A percentile compares a stretch with the other conserved stretches of the same genome.
These are phyloP conservation scores for Lasaia peninsularis DNA, from an alignment of 1,140 invertebrate species.

Conservation along the genomic window DNA sequence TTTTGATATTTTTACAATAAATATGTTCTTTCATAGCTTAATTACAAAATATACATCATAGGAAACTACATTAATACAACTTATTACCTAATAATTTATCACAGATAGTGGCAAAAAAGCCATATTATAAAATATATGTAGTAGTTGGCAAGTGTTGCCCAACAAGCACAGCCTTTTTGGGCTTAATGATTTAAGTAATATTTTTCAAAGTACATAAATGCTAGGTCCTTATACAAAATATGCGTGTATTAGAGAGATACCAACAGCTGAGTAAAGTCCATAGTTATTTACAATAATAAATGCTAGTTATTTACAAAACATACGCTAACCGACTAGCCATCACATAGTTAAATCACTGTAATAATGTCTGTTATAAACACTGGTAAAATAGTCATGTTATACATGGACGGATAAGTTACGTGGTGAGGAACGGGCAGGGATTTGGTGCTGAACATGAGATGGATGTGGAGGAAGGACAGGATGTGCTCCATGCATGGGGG, in stretches of 20 bases:
- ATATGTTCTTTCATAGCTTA: slow-evolving; percentile 63
- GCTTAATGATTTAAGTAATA: slow-evolving; percentile 30
- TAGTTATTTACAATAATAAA: slow-evolving; percentile 20
- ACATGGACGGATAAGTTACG: slow-evolving; percentile 70
- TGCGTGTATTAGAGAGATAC: slow-evolving; percentile 4
- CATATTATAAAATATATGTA: slow-evolving; percentile 45
- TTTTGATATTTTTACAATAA: slow-evolving; percentile 70
- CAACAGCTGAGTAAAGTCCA: slow-evolving; percentile 1
- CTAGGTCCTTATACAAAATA: slow-evolving; percentile 2
- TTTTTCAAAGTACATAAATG: slow-evolving; percentile 6
- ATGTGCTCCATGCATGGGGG: slow-evolving; percentile 63
- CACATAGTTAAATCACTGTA: slow-evolving; percentile 58
- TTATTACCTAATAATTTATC: slow-evolving; percentile 66
- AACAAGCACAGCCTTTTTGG: slow-evolving; percentile 55
- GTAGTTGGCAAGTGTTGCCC: slow-evolving; percentile 53
- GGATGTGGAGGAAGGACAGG: slow-evolving; percentile 64
- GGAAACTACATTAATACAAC: slow-evolving; percentile 39
- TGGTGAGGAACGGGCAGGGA: slow-evolving; percentile 56
- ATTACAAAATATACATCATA: slow-evolving; percentile 67
- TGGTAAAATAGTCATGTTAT: slow-evolving; percentile 26
- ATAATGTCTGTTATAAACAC: slow-evolving; percentile 10
- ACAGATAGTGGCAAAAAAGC: slow-evolving; percentile 63
- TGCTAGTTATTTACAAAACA: slow-evolving; percentile 53
- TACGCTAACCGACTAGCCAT: slow-evolving; percentile 71
- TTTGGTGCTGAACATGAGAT: slow-evolving; percentile 52